These are phyloP conservation scores for Cecropterus lyciades DNA, from an alignment of 1,140 invertebrate genomes.

Conservation along the genomic window DNA sequence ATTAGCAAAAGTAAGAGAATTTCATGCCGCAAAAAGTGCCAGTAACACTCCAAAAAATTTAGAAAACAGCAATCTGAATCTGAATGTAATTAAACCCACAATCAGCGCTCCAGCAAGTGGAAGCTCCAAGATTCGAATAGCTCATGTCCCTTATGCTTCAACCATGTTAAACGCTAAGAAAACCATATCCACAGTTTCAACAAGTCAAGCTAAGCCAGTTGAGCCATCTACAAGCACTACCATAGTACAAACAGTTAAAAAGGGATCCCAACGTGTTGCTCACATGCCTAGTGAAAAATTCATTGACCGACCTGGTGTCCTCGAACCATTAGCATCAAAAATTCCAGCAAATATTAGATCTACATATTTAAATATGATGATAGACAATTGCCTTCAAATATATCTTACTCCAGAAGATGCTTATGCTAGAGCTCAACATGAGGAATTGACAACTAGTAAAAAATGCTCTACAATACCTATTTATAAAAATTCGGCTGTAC, in stretches of 20 bases:
- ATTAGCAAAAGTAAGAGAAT: constrained; percentile 77
- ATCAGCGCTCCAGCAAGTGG: constrained; percentile 44
- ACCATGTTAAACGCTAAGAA: constrained; percentile 79
- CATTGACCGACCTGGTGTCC: constrained; percentile 80
- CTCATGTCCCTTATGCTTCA: constrained; percentile 82
- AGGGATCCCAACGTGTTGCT: constrained; percentile 88
- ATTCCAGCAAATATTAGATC: constrained; percentile 93
- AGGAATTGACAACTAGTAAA: constrained; percentile 91
- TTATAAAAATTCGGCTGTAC: constrained; percentile 93
- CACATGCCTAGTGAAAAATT: constrained; percentile 86
- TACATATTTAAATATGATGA: constrained; percentile 93
- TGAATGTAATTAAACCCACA: constrained; percentile 49
- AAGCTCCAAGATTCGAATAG: constrained; percentile 79
- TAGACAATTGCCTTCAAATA: constrained; percentile 93
- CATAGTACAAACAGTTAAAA: constrained; percentile 87
- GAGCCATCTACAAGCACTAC: constrained; percentile 82
- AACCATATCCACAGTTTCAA: constrained; percentile 52
- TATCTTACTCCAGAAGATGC: constrained; percentile 89
- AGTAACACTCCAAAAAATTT: neutral
- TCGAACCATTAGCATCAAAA: constrained; percentile 91
- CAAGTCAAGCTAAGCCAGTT: constrained; percentile 36
- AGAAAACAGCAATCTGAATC: constrained; percentile 45
- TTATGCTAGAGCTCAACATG: constrained; percentile 88
- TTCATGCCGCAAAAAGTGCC: constrained; percentile 67
- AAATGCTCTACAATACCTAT: constrained; percentile 91